Conservation (phyloP, 2,888 invertebrate species). For the Sarcophaga caerulescens region DNA sequence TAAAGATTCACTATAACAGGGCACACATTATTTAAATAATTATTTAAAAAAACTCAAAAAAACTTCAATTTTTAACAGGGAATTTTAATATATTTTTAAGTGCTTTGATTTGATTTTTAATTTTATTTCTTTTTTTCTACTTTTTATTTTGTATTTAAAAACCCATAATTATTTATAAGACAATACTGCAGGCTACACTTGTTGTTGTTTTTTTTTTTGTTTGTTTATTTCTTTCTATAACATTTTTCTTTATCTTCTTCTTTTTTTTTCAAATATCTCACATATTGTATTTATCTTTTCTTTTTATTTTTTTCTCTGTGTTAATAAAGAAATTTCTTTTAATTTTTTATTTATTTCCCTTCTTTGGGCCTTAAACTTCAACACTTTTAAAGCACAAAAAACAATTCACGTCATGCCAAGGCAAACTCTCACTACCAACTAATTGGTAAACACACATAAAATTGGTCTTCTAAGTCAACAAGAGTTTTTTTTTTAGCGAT, state of each 20-base stretch:
- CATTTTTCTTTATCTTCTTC: slow-evolving; percentile 44
- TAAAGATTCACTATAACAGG: not conserved
- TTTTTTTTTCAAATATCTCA: not conserved
- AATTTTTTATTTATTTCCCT: not conserved
- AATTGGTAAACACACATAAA: slow-evolving; percentile 45
- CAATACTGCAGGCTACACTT: slow-evolving; percentile 25
- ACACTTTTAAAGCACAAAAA: slow-evolving; percentile 27
- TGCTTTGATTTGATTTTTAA: not conserved
- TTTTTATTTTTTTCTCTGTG: slow-evolving; percentile 12
- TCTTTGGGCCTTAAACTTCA: not conserved
- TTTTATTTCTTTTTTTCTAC: slow-evolving; percentile 13
- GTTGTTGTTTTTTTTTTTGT: not conserved
- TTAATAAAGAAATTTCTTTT: slow-evolving; percentile 48
- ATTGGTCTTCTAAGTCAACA: slow-evolving; percentile 32
- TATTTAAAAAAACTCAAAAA: not conserved
- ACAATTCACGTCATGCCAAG: slow-evolving; percentile 50
- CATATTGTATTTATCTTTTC: not conserved
- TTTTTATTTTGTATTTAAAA: slow-evolving; percentile 28
- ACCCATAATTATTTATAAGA: slow-evolving; percentile 55
- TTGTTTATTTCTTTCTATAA: slow-evolving; percentile 20
- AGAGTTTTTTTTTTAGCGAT: not conserved
- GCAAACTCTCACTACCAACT: slow-evolving; percentile 60
- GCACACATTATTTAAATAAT: slow-evolving; percentile 13
- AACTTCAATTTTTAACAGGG: slow-evolving; percentile 54
- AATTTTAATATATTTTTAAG: slow-evolving; percentile 8